phyloP scores from a whole-genome alignment of 2,797 vertebrate genomes.

The Megalops cyprinoides region DNA sequence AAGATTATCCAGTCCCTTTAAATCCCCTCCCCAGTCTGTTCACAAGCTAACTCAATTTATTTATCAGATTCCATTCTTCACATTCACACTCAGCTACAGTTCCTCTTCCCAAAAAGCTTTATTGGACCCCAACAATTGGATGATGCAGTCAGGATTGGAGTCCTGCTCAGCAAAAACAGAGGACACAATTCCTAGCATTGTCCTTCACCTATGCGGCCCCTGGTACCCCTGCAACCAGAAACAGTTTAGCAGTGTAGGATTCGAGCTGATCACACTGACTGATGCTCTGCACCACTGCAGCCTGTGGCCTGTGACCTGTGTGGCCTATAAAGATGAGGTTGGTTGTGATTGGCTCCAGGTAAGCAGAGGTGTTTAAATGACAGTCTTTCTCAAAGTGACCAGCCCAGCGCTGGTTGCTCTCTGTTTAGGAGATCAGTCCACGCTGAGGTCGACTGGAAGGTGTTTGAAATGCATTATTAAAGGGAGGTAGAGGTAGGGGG shows the following conservation, averaged over 20 bases:
- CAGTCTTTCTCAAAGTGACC: not conserved
- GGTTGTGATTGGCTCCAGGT: too few species aligned
- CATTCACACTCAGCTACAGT: not conserved
- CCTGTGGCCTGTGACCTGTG: too few species aligned
- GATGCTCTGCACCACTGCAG: too few species aligned
- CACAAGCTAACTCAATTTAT: not conserved
- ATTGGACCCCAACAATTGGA: too few species aligned
- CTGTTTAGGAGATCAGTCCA: not conserved
- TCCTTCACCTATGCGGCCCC: too few species aligned
- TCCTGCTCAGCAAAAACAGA: not conserved
- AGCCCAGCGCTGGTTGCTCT: not conserved
- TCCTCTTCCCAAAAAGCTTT: not conserved
- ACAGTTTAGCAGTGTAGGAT: too few species aligned
- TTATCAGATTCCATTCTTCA: not conserved
- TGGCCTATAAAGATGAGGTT: too few species aligned
- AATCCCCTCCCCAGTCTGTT: not conserved
- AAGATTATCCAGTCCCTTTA: not conserved
- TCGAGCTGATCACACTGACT: too few species aligned
- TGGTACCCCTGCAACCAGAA: too few species aligned
- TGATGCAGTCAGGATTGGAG: not conserved
- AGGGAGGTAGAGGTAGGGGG: not conserved
- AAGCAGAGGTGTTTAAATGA: too few species aligned
- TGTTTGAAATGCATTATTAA: too few species aligned
- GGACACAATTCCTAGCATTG: too few species aligned
- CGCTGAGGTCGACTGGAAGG: not conserved